A percentile compares a stretch with the other conserved stretches of the same genome.
phyloP scores from a whole-genome alignment of 1,140 invertebrate genomes.

The Grapholita molesta region DNA sequence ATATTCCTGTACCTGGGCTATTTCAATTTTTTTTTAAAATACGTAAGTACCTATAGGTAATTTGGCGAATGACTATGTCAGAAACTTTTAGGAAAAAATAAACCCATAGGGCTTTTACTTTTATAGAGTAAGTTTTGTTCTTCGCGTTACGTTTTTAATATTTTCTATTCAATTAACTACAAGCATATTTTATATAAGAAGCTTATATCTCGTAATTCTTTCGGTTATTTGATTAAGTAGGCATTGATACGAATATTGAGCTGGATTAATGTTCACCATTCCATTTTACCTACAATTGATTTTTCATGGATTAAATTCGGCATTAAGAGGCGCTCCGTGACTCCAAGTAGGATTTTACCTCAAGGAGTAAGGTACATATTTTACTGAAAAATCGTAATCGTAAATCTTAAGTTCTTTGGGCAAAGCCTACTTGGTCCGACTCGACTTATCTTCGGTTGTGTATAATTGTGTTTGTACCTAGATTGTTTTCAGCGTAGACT shows the following conservation, averaged over 20 bases:
- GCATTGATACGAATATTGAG: neutral
- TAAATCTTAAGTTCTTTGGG: neutral
- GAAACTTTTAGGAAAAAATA: too few relatives aligned
- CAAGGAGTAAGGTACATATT: neutral
- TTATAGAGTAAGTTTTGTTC: too few relatives aligned
- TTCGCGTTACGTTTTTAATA: too few relatives aligned
- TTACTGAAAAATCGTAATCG: neutral
- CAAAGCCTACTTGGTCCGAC: neutral
- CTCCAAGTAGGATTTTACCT: neutral
- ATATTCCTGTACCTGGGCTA: too few relatives aligned
- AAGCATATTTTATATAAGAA: too few relatives aligned
- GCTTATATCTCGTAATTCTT: too few relatives aligned
- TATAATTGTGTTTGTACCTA: constrained; percentile 31
- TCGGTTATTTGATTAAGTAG: too few relatives aligned
- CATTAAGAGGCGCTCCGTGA: neutral
- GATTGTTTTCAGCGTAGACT: constrained; percentile 42
- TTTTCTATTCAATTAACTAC: too few relatives aligned
- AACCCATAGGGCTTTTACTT: too few relatives aligned
- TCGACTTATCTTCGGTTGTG: neutral
- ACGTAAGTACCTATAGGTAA: too few relatives aligned
- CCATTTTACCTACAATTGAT: neutral
- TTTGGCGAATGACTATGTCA: too few relatives aligned
- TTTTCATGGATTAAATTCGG: neutral
- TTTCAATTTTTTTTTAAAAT: too few relatives aligned
- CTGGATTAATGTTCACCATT: neutral